A percentile compares a stretch with the other conserved stretches of the same genome.
These are phyloP conservation scores for Heliconius himera DNA, from an alignment of 1,140 invertebrate species.

Conservation along the genomic window DNA sequence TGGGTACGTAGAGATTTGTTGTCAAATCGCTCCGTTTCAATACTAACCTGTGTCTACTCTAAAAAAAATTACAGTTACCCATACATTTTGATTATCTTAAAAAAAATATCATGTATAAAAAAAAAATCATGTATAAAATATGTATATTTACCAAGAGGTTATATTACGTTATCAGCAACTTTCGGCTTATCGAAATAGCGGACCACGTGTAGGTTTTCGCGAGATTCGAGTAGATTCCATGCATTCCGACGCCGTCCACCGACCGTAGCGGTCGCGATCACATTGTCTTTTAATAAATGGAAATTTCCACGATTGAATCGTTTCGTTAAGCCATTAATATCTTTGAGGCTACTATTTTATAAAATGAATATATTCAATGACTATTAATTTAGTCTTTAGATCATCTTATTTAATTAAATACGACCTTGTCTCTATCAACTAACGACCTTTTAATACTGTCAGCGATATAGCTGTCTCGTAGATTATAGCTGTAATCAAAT, in stretches of 20 bases:
- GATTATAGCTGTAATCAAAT: conserved; percentile 2
- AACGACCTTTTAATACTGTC: conserved; percentile 14
- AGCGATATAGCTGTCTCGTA: conserved; percentile 6
- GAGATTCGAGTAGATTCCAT: conserved; percentile 28
- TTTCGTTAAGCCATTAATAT: not conserved
- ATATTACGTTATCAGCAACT: conserved; percentile 13
- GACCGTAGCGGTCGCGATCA: not conserved
- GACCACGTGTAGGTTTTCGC: conserved; percentile 16
- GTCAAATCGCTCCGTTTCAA: too few species aligned
- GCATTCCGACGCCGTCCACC: conserved; percentile 5
- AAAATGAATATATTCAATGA: not conserved
- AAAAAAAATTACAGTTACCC: too few species aligned
- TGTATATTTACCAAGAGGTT: not conserved
- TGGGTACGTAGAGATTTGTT: too few species aligned
- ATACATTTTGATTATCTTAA: too few species aligned
- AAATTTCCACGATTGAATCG: conserved; percentile 6
- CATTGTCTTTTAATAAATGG: conserved; percentile 8
- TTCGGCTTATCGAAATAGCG: conserved; percentile 20
- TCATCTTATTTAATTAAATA: conserved; percentile 15
- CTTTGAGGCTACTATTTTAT: not conserved
- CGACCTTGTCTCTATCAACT: conserved; percentile 23
- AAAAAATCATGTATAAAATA: not conserved
- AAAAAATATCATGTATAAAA: not conserved
- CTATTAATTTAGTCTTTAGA: conserved; percentile 8
- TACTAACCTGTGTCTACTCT: too few species aligned